Evolutionary conservation across 2,888 invertebrate species (phyloP).

Genomic region (Pocota personata): DNA sequence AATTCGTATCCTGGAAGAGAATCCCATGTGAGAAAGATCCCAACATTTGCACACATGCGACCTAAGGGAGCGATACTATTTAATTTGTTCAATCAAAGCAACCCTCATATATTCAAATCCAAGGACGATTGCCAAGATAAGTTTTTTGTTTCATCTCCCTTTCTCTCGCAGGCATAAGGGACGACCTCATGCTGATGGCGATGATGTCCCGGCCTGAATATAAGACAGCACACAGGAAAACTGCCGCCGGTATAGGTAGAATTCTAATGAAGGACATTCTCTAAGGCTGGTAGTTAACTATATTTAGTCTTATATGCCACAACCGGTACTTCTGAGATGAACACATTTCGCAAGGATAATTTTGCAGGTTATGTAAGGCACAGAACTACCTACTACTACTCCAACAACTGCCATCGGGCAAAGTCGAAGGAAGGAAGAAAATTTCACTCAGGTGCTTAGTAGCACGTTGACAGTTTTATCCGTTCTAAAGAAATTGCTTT

Average conservation of each 20-base stretch:
- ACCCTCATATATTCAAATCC: conserved; percentile 67
- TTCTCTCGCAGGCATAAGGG: background rate
- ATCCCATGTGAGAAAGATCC: conserved; percentile 1
- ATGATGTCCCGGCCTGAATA: background rate
- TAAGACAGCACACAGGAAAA: background rate
- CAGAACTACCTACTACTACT: conserved; percentile 12
- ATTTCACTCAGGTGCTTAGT: conserved; percentile 65
- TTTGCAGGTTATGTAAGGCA: conserved; percentile 14
- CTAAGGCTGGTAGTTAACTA: conserved; percentile 43
- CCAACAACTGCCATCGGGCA: background rate
- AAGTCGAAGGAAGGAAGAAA: background rate
- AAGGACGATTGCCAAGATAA: conserved; percentile 53
- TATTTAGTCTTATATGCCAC: conserved; percentile 30
- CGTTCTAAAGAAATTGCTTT: conserved; percentile 54
- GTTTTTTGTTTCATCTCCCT: background rate
- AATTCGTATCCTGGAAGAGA: background rate
- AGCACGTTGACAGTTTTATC: conserved; percentile 70
- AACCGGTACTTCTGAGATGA: background rate
- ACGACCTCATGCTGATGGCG: background rate
- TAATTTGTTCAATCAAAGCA: conserved; percentile 68
- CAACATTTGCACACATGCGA: background rate
- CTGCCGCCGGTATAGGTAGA: conserved; percentile 6
- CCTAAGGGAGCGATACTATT: conserved; percentile 56
- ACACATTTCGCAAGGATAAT: conserved; percentile 44
- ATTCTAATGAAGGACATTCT: conserved; percentile 46